Base-by-base conservation (phyloP, 1,140 invertebrate species). In the Drosophila nannoptera region DNA sequence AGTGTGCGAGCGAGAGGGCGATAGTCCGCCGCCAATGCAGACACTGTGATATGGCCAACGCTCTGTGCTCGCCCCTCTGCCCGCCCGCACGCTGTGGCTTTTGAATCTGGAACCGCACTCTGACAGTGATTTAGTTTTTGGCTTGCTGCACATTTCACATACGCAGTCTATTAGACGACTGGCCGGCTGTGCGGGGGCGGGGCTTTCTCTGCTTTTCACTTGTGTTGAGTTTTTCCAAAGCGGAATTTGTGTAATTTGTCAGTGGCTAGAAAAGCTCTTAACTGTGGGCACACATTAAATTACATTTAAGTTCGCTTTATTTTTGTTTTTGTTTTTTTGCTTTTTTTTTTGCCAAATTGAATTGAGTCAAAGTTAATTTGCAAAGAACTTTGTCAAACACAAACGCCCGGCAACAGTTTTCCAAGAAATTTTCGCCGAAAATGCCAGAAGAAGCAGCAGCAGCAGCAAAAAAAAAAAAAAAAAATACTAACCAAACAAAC, bases 71-170 rank as follows among this genome's bases (percentile, higher is more conserved):
- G 12, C 29, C 29, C 14, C 7, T 48, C 36, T 5, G 3, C 1
- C 22, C 22, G 22, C 22, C 22, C 22, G 22, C 9, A 35, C 48
- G 31, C 14, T 68, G 60, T 69, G 71, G 68, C 58, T 55, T 75
- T 65, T 50, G 80, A 78, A 76, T 84, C 81, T 86, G 59, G 42
- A 40, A 84, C 81, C 80, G 43, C 80, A 84, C 56, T 22, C 22
- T 84, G 80, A 84, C 80, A 84, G 80, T 84, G 80, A 84, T 84
- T 84, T 84, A 84, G 80, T 80, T 84, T 84, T 84, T 76, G 81
- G 80, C 81, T 80, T 43, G 40, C 52, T 5, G 9, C 60, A 32
- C 55, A 60, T 29, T 67, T 62, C 66, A 71, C 73, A 75, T 62
- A 72, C 62, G 43, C 63, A 83, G 76, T 83, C 76, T 64, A 83